A percentile compares a stretch with the other conserved stretches of the same genome.
Evolutionary conservation across 2,888 invertebrate species (phyloP).

Genomic region (Trypoxylon attenuatum): DNA sequence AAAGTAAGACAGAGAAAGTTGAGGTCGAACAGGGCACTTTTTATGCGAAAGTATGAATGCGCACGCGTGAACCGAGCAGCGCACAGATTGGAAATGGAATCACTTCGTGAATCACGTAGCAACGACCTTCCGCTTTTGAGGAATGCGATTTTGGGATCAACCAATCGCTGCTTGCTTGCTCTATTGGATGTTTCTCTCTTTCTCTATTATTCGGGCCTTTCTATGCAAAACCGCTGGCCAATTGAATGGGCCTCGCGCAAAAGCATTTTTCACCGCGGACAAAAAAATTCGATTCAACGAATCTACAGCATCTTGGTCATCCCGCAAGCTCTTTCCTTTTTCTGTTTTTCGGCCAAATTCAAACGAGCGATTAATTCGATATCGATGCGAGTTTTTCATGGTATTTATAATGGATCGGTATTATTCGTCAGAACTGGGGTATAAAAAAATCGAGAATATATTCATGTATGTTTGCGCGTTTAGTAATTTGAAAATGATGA

Average conservation of each 20-base stretch:
- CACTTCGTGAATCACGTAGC: conserved; percentile 43
- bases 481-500: too few species aligned
- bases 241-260: conserved; percentile 14
- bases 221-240: conserved; percentile 8
- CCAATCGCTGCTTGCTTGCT: conserved; percentile 20
- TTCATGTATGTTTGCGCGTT: too few species aligned
- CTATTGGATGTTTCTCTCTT: conserved; percentile 1
- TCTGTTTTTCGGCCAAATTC: too few species aligned
- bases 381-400: too few species aligned
- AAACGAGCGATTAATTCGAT: too few species aligned
- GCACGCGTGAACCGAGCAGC: conserved; percentile 56
- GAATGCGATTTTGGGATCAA: conserved; percentile 30
- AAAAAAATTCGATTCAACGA: too few species aligned
- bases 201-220: conserved; percentile 1
- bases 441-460: too few species aligned
- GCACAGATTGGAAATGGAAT: conserved; percentile 44
- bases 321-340: too few species aligned
- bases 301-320: too few species aligned
- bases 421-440: too few species aligned
- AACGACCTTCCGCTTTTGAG: conserved; percentile 33
- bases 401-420: too few species aligned
- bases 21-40: conserved; percentile 49
- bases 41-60: conserved; percentile 66
- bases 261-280: too few species aligned
- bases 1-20: conserved; percentile 13